Conservation (phyloP, 2,888 invertebrate genomes). For the Barypeithes pellucidus region DNA sequence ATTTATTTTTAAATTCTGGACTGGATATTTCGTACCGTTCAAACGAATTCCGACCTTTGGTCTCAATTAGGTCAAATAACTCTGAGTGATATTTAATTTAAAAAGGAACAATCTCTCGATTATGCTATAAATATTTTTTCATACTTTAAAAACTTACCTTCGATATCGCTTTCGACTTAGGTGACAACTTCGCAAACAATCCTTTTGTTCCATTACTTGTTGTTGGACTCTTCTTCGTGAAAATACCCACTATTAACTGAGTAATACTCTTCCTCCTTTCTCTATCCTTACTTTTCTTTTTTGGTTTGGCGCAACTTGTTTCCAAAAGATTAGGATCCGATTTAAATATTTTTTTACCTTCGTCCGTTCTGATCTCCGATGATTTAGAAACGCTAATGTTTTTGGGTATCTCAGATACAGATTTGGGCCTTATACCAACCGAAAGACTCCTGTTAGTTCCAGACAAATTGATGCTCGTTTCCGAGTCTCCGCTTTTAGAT, state of each 20-base stretch:
- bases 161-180: conserved; percentile 77
- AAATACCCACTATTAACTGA: conserved; percentile 88
- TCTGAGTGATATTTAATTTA: too few relatives aligned
- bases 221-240: conserved; percentile 78
- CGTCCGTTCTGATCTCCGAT: conserved; percentile 33
- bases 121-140: too few relatives aligned
- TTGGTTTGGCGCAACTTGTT: conserved; percentile 61
- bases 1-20: too few relatives aligned
- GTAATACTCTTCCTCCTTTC: conserved; percentile 88
- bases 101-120: too few relatives aligned
- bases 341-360: conserved; percentile 63
- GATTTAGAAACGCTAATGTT: conserved; percentile 40
- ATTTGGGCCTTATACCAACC: conserved; percentile 63
- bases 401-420: conserved; percentile 63
- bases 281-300: conserved; percentile 76
- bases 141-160: conserved; percentile 72
- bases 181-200: conserved; percentile 75
- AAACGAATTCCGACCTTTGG: too few relatives aligned
- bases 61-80: too few relatives aligned
- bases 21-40: too few relatives aligned
- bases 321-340: conserved; percentile 69
- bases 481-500: conserved; percentile 65
- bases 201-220: conserved; percentile 67
- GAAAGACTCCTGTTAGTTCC: conserved; percentile 32
- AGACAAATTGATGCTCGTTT: conserved; percentile 33